Conservation (phyloP, 2,113 vertebrate genomes). For the Calidris pygmaea region DNA sequence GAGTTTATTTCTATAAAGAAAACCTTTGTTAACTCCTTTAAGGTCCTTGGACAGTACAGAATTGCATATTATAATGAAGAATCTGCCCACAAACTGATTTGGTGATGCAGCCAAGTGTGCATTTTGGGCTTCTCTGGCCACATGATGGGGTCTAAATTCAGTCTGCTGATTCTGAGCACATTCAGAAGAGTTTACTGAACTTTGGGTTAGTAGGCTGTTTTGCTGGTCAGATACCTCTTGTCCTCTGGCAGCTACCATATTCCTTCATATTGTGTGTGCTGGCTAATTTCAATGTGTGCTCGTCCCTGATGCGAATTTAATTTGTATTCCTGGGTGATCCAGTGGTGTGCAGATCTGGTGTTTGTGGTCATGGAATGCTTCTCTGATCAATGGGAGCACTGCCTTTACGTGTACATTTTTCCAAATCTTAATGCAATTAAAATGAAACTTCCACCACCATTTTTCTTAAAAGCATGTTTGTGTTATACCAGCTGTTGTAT, state of each 20-base stretch:
- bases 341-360: rapidly evolving
- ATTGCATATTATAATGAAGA: background rate
- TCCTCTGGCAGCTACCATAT: background rate
- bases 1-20: background rate
- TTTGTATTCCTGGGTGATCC: background rate
- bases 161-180: background rate
- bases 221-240: background rate
- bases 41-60: background rate
- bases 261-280: background rate
- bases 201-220: background rate
- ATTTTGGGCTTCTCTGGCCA: background rate
- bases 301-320: background rate
- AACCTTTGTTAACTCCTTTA: background rate
- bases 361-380: background rate
- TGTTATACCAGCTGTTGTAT: background rate
- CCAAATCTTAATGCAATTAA: background rate
- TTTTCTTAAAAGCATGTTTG: conserved; percentile 9
- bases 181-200: background rate
- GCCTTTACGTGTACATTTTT: background rate
- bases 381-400: background rate
- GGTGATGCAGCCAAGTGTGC: background rate
- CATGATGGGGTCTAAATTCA: background rate
- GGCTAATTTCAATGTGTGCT: background rate
- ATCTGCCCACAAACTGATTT: background rate
- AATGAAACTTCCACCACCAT: background rate